Evolutionary conservation across 1,140 invertebrate species (phyloP).

Genomic region (Apis cerana): DNA sequence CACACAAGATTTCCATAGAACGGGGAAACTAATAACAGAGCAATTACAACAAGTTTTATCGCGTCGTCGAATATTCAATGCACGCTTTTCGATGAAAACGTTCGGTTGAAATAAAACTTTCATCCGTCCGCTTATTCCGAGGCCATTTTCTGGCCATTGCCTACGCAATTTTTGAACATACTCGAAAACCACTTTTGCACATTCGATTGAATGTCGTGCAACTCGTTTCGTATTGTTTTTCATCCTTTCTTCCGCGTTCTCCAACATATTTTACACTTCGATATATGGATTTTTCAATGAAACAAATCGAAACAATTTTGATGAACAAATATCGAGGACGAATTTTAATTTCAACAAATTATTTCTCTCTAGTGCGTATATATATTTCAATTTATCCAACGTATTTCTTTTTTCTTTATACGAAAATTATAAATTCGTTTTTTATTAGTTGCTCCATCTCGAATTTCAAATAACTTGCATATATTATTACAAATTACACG

Average conservation of each 20-base stretch:
- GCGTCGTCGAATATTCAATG: conserved; percentile 1
- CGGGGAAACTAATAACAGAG: conserved; percentile 8
- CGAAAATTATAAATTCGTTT: no score
- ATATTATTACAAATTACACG: no score
- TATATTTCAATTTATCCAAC: no score
- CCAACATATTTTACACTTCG: not conserved
- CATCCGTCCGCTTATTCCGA: not conserved
- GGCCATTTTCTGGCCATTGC: conserved; percentile 9
- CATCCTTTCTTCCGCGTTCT: no score
- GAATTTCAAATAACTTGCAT: no score
- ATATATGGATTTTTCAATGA: no score
- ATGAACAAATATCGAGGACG: no score
- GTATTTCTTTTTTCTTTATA: no score
- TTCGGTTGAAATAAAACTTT: conserved; percentile 10
- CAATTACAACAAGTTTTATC: conserved; percentile 25
- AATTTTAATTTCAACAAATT: no score
- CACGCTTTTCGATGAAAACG: not conserved
- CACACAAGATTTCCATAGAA: not conserved
- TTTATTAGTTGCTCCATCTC: no score
- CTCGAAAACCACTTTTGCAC: not conserved
- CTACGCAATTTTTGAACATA: not conserved
- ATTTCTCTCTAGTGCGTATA: no score
- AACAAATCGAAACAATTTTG: no score
- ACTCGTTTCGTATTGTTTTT: not conserved
- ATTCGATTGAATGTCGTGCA: conserved; percentile 8